These are phyloP conservation scores for Danio kyathit DNA, from an alignment of 2,797 vertebrate species.

Conservation along the genomic window DNA sequence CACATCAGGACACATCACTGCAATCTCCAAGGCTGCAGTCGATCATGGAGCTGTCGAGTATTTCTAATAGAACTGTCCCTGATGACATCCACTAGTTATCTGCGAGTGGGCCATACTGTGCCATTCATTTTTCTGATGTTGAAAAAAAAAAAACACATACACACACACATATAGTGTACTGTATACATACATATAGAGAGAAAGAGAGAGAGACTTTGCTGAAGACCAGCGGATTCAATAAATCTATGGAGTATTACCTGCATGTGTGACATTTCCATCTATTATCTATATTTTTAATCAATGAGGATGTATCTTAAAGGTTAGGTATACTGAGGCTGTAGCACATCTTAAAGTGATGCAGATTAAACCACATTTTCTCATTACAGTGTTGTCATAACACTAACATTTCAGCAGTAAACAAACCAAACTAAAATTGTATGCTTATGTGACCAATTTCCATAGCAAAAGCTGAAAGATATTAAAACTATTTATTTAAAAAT, in stretches of 20 bases:
- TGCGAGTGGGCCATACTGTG: not conserved
- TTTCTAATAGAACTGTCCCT: slow-evolving; percentile 26
- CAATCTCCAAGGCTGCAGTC: slow-evolving; percentile 22
- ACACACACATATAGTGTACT: not conserved
- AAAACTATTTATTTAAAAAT: not conserved
- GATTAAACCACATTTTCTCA: not conserved
- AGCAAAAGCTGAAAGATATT: not conserved
- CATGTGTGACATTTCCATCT: not conserved
- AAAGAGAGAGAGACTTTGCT: not conserved
- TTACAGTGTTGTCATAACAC: not conserved
- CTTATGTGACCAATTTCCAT: not conserved
- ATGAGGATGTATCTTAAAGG: slow-evolving; percentile 7
- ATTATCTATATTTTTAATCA: slow-evolving; percentile 14
- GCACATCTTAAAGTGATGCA: not conserved
- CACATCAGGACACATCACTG: slow-evolving; percentile 14
- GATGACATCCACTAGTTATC: slow-evolving; percentile 8
- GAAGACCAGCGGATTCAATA: not conserved
- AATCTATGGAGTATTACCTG: not conserved
- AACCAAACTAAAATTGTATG: no score
- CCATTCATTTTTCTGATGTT: not conserved
- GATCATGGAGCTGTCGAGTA: slow-evolving; percentile 11
- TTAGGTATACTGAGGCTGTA: not conserved
- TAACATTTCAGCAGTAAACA: not conserved
- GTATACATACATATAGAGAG: not conserved
- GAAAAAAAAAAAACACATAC: not conserved